Conservation (phyloP, 2,797 vertebrate species). For the Rhinophrynus dorsalis region DNA sequence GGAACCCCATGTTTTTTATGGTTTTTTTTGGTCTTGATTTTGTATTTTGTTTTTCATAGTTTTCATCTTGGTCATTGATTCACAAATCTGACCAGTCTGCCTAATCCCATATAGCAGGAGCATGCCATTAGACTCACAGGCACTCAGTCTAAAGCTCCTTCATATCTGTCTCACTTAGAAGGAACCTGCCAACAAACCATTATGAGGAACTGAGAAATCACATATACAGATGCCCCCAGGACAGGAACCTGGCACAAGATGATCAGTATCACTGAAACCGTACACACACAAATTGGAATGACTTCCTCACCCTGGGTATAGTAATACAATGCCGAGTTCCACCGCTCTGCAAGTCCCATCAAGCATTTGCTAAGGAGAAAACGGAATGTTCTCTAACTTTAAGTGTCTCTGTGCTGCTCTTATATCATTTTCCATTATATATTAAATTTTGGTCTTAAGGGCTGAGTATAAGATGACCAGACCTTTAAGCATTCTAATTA, state of each 20-base stretch:
- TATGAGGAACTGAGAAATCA: conserved; percentile 15
- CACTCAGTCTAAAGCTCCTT: background rate
- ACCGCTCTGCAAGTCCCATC: conserved; percentile 22
- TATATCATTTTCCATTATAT: too few relatives aligned
- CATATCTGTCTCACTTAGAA: background rate
- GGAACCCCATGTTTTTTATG: background rate
- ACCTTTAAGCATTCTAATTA: too few relatives aligned
- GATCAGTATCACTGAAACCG: background rate
- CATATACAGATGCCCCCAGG: conserved; percentile 3
- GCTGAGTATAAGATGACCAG: too few relatives aligned
- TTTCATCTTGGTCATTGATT: background rate
- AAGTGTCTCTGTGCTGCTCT: too few relatives aligned
- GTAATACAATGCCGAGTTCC: background rate
- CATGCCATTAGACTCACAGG: background rate
- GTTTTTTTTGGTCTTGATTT: too few relatives aligned
- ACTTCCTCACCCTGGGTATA: conserved; percentile 2
- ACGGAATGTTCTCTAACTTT: background rate
- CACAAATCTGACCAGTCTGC: background rate
- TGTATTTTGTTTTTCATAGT: too few relatives aligned
- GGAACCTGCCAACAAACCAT: conserved; percentile 19
- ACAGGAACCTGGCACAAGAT: conserved; percentile 34
- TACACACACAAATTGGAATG: background rate
- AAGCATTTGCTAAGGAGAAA: conserved; percentile 4
- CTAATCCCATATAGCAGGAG: background rate
- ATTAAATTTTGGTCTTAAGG: too few relatives aligned